These are phyloP conservation scores for Scotopteryx bipunctaria DNA, from an alignment of 2,888 invertebrate species.

Conservation along the genomic window DNA sequence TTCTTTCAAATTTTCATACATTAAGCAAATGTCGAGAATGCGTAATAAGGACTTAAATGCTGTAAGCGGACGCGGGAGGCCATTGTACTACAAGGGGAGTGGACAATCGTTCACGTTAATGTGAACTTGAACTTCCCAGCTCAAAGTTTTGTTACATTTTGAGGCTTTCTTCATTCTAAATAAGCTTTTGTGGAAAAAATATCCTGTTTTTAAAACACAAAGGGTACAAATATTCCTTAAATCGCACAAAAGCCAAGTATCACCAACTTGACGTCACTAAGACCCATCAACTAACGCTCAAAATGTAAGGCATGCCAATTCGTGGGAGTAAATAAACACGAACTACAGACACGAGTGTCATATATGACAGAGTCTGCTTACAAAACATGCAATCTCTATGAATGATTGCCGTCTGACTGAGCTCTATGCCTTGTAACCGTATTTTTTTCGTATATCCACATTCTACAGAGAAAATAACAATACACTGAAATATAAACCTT, in stretches of 20 bases:
- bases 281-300: slow-evolving; percentile 36
- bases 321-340: slow-evolving; percentile 64
- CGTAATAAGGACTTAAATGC: slow-evolving; percentile 79
- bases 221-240: background rate
- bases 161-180: background rate
- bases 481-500: slow-evolving; percentile 63
- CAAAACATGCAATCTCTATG: slow-evolving; percentile 73
- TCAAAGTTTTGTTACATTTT: slow-evolving; percentile 12
- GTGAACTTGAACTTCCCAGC: background rate
- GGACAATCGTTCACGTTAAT: slow-evolving; percentile 23
- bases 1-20: slow-evolving; percentile 83
- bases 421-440: slow-evolving; percentile 59
- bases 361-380: slow-evolving; percentile 61
- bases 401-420: slow-evolving; percentile 70
- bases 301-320: slow-evolving; percentile 52
- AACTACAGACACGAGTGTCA: slow-evolving; percentile 62
- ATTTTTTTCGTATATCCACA: slow-evolving; percentile 62
- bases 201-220: background rate
- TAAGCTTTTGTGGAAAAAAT: background rate
- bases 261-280: slow-evolving; percentile 40
- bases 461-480: slow-evolving; percentile 54
- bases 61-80: slow-evolving; percentile 66
- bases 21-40: slow-evolving; percentile 81
- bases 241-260: background rate
- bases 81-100: slow-evolving; percentile 63